Base-by-base conservation (phyloP, 1,140 invertebrate species). In the Lethrus apterus region DNA sequence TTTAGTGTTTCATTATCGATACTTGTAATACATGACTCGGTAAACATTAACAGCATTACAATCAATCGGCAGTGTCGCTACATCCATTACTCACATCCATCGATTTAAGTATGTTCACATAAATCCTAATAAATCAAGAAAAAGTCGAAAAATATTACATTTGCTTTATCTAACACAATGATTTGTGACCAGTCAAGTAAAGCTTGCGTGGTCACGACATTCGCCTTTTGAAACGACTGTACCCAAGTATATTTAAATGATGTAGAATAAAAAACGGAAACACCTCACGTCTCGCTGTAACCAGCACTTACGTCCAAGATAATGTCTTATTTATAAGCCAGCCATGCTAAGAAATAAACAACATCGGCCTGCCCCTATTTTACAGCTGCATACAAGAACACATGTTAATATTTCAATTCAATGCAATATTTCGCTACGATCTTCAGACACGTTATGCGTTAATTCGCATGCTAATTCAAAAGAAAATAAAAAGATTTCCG, bases 311-410 rank as follows among this genome's bases (percentile, higher is more conserved):
- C 41, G 48, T 41, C 47, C 44, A 32, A 61, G 59, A 61, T 61
- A 61, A 61, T 61, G 59, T 61, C 59, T 61, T 61, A 61, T 59
- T 61, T 61, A 59, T 61, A 59, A 58, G 58, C 48, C 42, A 49
- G 50, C 42, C 49, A 46, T 44, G 50, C 46, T 45, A 30, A 40
- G 48, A 55, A 54, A 52, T 52, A 57, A 52, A 50, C 31, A 18
- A 34, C 41, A 30, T 48, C 40, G 44, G 34, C 48, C 44, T 40
- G 24, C 41, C 54, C 20, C 36, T 30, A 36, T 24, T 21, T 36
- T 38, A 46, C 49, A 38, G 44, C 36, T 40, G 50, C 24, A 31
- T 18, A 31, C 24, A 19, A 24, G 24, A 44, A 44, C 43, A 44
- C 30, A 44, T 32, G 29, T 42, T 24, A 48, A 29, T 15, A 41